Percentiles rank a stretch among this genome's conserved stretches.
Evolutionary conservation across 2,113 vertebrate species (phyloP).

Genomic region (Paramormyrops kingsleyae): DNA sequence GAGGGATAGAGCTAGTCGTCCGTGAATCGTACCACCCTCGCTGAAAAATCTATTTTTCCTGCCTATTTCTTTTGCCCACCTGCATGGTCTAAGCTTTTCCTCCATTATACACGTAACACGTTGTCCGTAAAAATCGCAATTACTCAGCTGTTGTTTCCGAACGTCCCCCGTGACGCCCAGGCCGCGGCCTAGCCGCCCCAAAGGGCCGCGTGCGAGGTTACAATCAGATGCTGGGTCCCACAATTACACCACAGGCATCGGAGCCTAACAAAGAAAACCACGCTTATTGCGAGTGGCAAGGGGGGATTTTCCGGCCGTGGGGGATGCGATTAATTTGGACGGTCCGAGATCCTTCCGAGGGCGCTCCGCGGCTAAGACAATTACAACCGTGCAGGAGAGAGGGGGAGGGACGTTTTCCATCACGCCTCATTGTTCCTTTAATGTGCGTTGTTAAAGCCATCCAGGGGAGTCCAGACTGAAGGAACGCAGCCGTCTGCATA

Average conservation of each 20-base stretch:
- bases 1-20: neutral
- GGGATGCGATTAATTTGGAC: conserved; percentile 33
- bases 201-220: neutral
- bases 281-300: conserved; percentile 25
- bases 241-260: neutral
- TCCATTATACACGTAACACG: conserved; percentile 16
- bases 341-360: conserved; percentile 38
- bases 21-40: neutral
- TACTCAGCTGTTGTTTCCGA: conserved; percentile 10
- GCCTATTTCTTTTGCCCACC: neutral
- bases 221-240: neutral
- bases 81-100: neutral
- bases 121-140: conserved; percentile 22
- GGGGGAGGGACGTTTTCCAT: neutral
- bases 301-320: conserved; percentile 35
- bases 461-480: neutral
- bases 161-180: neutral
- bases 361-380: conserved; percentile 18
- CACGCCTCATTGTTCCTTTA: neutral
- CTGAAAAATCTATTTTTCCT: neutral
- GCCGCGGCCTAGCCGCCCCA: neutral
- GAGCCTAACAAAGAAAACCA: conserved; percentile 13
- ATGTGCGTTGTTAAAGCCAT: neutral
- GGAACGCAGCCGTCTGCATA: neutral
- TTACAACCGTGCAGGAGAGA: conserved; percentile 13